Conservation (phyloP, 1,140 invertebrate genomes). For the Heliothis subflexa region DNA sequence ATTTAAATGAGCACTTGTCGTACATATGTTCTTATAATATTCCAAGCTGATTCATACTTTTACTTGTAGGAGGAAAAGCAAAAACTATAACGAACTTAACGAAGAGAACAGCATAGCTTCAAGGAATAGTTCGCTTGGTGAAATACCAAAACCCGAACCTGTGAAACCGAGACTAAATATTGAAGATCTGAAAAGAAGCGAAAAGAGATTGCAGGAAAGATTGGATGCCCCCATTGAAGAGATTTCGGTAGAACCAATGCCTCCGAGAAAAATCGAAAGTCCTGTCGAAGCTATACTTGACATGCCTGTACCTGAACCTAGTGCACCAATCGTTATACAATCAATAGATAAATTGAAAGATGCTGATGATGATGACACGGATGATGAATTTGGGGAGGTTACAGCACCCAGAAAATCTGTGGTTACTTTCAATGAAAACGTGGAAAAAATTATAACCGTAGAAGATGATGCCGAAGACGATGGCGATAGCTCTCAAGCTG, state of each 20-base stretch:
- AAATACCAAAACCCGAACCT: constrained; percentile 59
- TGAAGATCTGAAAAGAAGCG: constrained; percentile 73
- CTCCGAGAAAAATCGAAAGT: constrained; percentile 27
- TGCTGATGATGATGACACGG: constrained; percentile 62
- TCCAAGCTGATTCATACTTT: constrained; percentile 31
- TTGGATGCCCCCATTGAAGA: constrained; percentile 63
- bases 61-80: constrained; percentile 66
- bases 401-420: constrained; percentile 75
- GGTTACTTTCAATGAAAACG: constrained; percentile 82
- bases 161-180: constrained; percentile 70
- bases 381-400: constrained; percentile 79
- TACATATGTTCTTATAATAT: background rate
- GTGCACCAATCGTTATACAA: constrained; percentile 71
- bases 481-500: constrained; percentile 41
- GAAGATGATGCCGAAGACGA: constrained; percentile 64
- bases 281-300: constrained; percentile 40
- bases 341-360: constrained; percentile 80
- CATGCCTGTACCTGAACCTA: constrained; percentile 29
- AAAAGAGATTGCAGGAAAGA: constrained; percentile 76
- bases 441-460: constrained; percentile 82
- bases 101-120: constrained; percentile 74
- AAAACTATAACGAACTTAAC: constrained; percentile 71
- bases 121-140: constrained; percentile 56
- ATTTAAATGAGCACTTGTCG: constrained; percentile 3
- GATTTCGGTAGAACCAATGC: constrained; percentile 51